phyloP scores from a whole-genome alignment of 1,140 invertebrate species.

The Agraylea sexmaculata region DNA sequence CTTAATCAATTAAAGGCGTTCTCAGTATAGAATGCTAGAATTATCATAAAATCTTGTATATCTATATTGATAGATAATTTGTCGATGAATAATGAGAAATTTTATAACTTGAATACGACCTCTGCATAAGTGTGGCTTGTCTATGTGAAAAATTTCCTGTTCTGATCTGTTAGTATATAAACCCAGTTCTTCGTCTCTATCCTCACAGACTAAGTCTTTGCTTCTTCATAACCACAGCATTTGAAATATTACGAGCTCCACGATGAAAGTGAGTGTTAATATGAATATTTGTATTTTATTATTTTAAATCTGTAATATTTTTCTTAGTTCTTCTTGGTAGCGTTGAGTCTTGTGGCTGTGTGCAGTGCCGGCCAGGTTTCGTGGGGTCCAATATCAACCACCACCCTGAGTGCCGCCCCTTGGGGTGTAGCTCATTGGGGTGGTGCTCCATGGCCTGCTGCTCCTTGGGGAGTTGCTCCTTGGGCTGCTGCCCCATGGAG shows the following conservation, averaged over 20 bases:
- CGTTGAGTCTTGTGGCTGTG: slow-evolving; percentile 18
- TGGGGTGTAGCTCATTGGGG: neutral
- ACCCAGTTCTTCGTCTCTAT: too few species aligned
- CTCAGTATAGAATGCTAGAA: too few species aligned
- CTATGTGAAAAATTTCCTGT: too few species aligned
- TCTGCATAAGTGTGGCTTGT: too few species aligned
- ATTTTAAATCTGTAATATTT: neutral
- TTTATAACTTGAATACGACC: too few species aligned
- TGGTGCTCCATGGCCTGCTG: slow-evolving; percentile 2
- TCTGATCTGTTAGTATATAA: too few species aligned
- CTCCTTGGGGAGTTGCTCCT: slow-evolving; percentile 1
- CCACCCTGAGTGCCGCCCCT: neutral
- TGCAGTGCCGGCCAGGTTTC: slow-evolving; percentile 10
- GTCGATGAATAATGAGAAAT: too few species aligned
- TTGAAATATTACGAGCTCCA: slow-evolving; percentile 23
- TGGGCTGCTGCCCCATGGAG: neutral
- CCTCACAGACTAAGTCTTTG: too few species aligned
- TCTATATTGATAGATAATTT: too few species aligned
- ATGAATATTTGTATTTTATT: neutral
- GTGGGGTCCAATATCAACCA: neutral
- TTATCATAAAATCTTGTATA: too few species aligned
- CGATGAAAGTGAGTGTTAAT: slow-evolving; percentile 19
- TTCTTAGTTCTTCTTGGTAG: slow-evolving; percentile 20
- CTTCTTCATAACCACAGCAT: too few species aligned
- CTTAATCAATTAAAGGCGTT: too few species aligned